Percentiles rank a stretch among this genome's conserved stretches.
These are phyloP conservation scores for Corella eumyota DNA, from an alignment of 23 tunicate species.

Conservation along the genomic window DNA sequence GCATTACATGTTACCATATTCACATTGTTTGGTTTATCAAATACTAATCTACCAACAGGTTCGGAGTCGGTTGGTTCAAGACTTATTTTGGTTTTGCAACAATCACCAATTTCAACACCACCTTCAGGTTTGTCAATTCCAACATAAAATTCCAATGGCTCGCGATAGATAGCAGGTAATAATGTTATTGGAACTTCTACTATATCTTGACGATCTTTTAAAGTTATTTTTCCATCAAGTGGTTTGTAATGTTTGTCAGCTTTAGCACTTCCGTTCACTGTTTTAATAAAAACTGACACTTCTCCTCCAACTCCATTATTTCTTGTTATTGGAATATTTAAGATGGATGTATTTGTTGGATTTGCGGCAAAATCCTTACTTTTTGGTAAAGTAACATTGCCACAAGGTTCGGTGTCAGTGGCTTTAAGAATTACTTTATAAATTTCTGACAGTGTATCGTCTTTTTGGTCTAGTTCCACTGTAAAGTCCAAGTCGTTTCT, in stretches of 20 bases:
- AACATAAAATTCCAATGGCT: conserved; percentile 22
- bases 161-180: background rate
- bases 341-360: conserved; percentile 10
- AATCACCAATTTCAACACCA: conserved; percentile 14
- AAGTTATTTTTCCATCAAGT: conserved; percentile 14
- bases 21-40: background rate
- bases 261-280: conserved; percentile 25
- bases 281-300: conserved; percentile 4
- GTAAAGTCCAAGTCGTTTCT: background rate
- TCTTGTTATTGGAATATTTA: conserved; percentile 16
- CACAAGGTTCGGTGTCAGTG: conserved; percentile 4
- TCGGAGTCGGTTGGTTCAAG: conserved; percentile 1
- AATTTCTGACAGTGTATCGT: too few relatives aligned
- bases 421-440: background rate
- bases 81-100: background rate
- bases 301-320: conserved; percentile 28
- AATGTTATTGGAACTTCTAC: conserved; percentile 26
- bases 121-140: conserved; percentile 29
- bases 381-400: background rate
- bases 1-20: conserved; percentile 1
- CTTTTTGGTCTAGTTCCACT: background rate
- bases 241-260: conserved; percentile 36
- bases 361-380: conserved; percentile 1
- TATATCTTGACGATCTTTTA: conserved; percentile 31
- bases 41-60: conserved; percentile 1